These are phyloP conservation scores for Spheniscus mendiculus DNA, from an alignment of 2,113 vertebrate species.

Conservation along the genomic window DNA sequence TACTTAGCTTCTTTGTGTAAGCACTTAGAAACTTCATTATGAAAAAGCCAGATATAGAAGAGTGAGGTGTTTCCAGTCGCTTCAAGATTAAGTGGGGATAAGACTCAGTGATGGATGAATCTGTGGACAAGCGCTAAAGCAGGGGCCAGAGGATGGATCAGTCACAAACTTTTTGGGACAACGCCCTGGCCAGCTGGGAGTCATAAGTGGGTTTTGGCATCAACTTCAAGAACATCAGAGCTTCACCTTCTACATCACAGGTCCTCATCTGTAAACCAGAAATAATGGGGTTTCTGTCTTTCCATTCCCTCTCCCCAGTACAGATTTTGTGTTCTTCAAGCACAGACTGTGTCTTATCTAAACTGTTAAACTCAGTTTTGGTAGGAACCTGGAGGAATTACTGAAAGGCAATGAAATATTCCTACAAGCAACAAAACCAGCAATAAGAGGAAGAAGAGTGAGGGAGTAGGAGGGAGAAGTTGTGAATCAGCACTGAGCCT, in stretches of 20 bases:
- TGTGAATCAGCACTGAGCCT: not conserved
- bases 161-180: too few relatives aligned
- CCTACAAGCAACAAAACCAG: not conserved
- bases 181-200: too few relatives aligned
- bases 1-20: too few relatives aligned
- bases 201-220: not conserved
- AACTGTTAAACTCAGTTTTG: not conserved
- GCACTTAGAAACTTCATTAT: too few relatives aligned
- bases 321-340: not conserved
- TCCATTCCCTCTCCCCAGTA: not conserved
- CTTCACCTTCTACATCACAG: not conserved
- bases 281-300: not conserved
- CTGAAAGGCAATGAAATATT: not conserved
- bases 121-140: too few relatives aligned
- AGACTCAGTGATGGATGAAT: too few relatives aligned
- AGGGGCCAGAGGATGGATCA: too few relatives aligned
- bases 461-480: not conserved
- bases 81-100: too few relatives aligned
- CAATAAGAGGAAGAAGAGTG: not conserved
- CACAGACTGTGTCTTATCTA: not conserved
- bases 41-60: too few relatives aligned
- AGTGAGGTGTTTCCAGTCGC: too few relatives aligned
- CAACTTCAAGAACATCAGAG: not conserved
- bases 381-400: not conserved
- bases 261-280: not conserved